Percentiles rank a stretch among this genome's conserved stretches.
Evolutionary conservation across 2,113 vertebrate genomes (phyloP).

Genomic region (Girardinichthys multiradiatus): DNA sequence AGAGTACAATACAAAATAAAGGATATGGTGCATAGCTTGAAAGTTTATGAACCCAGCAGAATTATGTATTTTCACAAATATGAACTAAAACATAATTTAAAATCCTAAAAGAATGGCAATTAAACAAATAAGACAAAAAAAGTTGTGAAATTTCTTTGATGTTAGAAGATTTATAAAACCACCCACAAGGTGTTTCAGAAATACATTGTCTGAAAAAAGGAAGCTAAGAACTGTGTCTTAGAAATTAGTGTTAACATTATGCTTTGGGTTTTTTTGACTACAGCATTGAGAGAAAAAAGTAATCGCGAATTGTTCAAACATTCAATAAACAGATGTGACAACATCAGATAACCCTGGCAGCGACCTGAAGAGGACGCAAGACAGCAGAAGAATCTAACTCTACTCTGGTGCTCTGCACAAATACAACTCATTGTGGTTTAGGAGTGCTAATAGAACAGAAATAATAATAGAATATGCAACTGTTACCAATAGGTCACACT

Average conservation of each 20-base stretch:
- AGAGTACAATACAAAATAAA: too few relatives aligned
- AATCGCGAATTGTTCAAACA: neutral
- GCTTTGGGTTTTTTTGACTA: neutral
- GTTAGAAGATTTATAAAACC: too few relatives aligned
- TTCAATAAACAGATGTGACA: neutral
- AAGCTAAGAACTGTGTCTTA: too few relatives aligned
- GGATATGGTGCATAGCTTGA: too few relatives aligned
- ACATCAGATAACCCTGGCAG: neutral
- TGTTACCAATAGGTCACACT: conserved; percentile 19
- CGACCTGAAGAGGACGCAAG: neutral
- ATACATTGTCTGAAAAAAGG: too few relatives aligned
- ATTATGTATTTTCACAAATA: too few relatives aligned
- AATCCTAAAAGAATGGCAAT: too few relatives aligned
- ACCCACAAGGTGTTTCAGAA: too few relatives aligned
- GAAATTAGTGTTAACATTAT: neutral
- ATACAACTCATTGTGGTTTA: conserved; percentile 17
- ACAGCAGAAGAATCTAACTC: neutral
- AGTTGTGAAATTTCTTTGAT: too few relatives aligned
- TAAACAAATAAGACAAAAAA: too few relatives aligned
- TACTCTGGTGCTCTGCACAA: neutral
- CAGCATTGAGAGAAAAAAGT: neutral
- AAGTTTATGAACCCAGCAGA: too few relatives aligned
- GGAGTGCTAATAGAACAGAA: conserved; percentile 20
- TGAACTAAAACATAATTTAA: too few relatives aligned
- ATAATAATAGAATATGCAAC: conserved; percentile 12